Percentiles rank a stretch among this genome's conserved stretches.
Evolutionary conservation across 2,888 invertebrate genomes (phyloP).

Genomic region (Lagria hirta): DNA sequence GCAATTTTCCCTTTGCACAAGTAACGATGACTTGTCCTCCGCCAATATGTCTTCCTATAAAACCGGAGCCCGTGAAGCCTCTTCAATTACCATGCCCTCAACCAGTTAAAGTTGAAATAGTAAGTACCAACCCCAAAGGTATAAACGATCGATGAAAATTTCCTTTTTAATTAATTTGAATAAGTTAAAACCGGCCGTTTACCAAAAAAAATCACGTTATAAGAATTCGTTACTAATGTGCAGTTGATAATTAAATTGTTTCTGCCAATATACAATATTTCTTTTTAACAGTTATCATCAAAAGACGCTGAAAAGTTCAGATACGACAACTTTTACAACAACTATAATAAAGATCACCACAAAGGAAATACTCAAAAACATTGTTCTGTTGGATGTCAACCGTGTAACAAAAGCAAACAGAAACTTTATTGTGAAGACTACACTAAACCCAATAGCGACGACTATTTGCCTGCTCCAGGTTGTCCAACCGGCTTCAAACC

Average conservation of each 20-base stretch:
- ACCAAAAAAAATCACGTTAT: neutral
- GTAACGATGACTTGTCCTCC: constrained; percentile 44
- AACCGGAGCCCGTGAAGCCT: constrained; percentile 45
- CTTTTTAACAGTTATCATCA: constrained; percentile 28
- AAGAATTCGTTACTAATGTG: neutral
- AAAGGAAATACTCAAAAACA: constrained; percentile 27
- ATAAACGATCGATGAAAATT: too few species aligned
- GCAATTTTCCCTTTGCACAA: constrained; percentile 34
- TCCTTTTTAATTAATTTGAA: too few species aligned
- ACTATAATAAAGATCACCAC: constrained; percentile 47
- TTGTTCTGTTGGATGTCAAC: too few species aligned
- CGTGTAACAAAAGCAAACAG: too few species aligned
- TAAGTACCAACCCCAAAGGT: too few species aligned
- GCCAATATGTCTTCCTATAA: constrained; percentile 42
- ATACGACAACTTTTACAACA: constrained; percentile 49
- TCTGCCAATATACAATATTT: neutral
- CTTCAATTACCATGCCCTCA: constrained; percentile 39
- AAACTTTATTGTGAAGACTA: constrained; percentile 35
- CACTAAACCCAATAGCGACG: neutral
- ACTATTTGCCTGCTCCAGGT: neutral
- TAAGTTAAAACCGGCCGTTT: neutral
- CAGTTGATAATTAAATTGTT: neutral
- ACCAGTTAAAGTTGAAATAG: too few species aligned
- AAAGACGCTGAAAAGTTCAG: constrained; percentile 38
- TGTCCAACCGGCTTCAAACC: constrained; percentile 51